Base-by-base conservation (phyloP, 2,888 invertebrate species). In the Lithophane semibrunnea region DNA sequence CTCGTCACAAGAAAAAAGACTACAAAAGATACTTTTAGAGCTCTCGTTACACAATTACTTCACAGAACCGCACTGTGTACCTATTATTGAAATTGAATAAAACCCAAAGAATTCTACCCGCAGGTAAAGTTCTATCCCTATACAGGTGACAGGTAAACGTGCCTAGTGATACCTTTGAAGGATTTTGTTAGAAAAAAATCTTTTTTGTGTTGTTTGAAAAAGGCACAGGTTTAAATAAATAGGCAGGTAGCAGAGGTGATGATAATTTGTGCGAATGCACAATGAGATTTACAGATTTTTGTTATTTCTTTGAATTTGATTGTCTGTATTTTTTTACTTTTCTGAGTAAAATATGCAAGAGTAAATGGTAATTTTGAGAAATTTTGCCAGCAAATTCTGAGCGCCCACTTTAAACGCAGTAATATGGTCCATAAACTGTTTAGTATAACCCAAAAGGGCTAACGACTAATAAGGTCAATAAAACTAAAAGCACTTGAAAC, bases 71-170 rank as follows among this genome's bases (percentile, higher is more conserved):
- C 83, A 80, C 77, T 75, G 86, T 83, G 77, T 71, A 72, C 83
- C 84, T 86, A 85, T 82, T 87, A 87, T 87, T 82, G 82, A 84
- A 82, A 88, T 85, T 87, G 86, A 89, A 88, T 83, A 87, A 85
- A 81, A 56, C 68, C 70, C 68, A 70, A 82, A 84, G 84, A 85
- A 84, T 88, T 86, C 77, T 67, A 61, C 79, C 73, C 84, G 70
- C 89, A 88, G 88, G 88, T 89, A 88, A 84, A 68, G 80, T 85
- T 83, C 74, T 82, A 66, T 77, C 68, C 73, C 77, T 81, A 82
- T 78, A 87, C 77, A 82, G 37, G 16, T 7, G 79, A 82, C 86
- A 83, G 80, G 85, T 82, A 86, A 85, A 87, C 89, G 88, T 89
- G 89, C 84, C 79, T 85, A 77, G 82, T 83, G 88, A 85, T 88